Evolutionary conservation across 2,797 vertebrate species (phyloP), one percentile per base, ranked within the genome.

Genomic region (Pogonophryne albipinna): DNA sequence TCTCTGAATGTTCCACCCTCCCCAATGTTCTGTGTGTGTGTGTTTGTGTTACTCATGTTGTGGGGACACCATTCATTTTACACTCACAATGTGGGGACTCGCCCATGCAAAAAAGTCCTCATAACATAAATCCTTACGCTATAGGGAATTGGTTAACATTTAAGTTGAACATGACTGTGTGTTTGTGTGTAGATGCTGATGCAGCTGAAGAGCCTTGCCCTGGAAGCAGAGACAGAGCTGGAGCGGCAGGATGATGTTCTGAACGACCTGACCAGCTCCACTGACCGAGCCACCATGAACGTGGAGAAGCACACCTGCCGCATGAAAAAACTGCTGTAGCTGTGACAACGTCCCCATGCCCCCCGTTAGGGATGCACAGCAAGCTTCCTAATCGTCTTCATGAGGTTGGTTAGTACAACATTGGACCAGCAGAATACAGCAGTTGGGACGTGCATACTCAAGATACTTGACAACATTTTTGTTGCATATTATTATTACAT

Each of bases 211-310:
- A 93, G 89, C 76, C 94, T 99, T 1, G 97, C 97, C 38, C 87
- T 99, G 92, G 97, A 98, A 75, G 93, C 97, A 0, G 96, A 98
- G 69, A 93, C 93, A 0, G 98, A 99, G 90, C 93, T 99, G 87
- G 97, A 98, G 56, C 88, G 96, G 2, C 98, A 99, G 88, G 97
- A 98, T 0, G 97, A 98, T 52, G 94, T 93, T 9, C 93, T 99
- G 55, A 97, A 97, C 0, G 92, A 90, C 72, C 91, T 99, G 80
- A 83, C 94, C 0, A 89, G 86, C 38, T 96, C 97, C 0, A 94
- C 95, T 0, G 97, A 99, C 65, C 94, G 88, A 1, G 78, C 95
- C 3, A 95, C 96, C 13, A 87, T 96, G 73, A 94, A 82, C 71
- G 93, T 98, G 2, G 94, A 96, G 87, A 97, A 95, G 85, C 97